Base-by-base conservation (phyloP, 2,888 invertebrate species). In the Fragum fragum region DNA sequence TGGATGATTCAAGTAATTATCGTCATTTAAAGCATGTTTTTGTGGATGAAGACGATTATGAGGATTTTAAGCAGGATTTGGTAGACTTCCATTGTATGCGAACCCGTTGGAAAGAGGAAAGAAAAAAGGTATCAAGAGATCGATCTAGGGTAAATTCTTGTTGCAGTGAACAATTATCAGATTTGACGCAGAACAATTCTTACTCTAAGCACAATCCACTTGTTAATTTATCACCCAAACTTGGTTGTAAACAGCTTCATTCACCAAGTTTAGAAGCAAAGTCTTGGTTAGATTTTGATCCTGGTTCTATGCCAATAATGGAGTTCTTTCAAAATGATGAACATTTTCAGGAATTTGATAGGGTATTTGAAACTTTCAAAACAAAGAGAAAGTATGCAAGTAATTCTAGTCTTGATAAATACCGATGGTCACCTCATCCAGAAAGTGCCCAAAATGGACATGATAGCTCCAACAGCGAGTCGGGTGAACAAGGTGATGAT, bases 301-400 rank as follows among this genome's bases (percentile, higher is more conserved):
- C 42, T 18, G 76, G 71, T 28, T 52, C 72, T 29, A 57, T 76
- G 70, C 80, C 79, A 42, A 80, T 90, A 68, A 92, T 92, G 92
- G 92, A 92, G 83, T 90, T 92, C 83, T 87, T 91, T 42, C 89
- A 90, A 59, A 91, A 91, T 70, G 92, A 92, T 70, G 92, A 92
- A 59, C 89, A 92, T 81, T 92, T 92, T 77, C 88, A 90, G 79
- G 92, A 92, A 83, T 92, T 92, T 88, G 92, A 92, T 63, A 76
- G 92, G 26, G 92, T 92, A 47, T 92, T 90, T 86, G 92, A 91
- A 75, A 91, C 91, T 1, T 85, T 92, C 55, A 90, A 91, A 85
- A 89, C 88, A 71, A 89, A 88, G 23, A 70, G 85, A 23, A 83
- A 86, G 16, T 88, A 88, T 42, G 83, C 86, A n/a, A 86, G 86